Percentiles rank a stretch among this genome's conserved stretches.
phyloP scores from a whole-genome alignment of 1,140 invertebrate species.

The Camponotus vicinus region DNA sequence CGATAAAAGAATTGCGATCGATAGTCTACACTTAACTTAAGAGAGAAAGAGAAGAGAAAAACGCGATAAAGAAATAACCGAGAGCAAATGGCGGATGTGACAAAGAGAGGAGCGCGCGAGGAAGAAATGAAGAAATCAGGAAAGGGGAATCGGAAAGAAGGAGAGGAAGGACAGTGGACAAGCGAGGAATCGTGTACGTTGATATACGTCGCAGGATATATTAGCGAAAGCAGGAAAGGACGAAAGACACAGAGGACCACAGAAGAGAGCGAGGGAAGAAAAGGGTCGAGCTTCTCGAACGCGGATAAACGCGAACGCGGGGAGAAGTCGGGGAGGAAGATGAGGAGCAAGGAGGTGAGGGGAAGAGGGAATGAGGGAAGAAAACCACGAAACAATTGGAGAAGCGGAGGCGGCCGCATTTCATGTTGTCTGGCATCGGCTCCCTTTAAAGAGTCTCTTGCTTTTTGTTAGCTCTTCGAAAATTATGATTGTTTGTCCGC shows the following conservation, averaged over 20 bases:
- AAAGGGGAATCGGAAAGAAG: conserved; percentile 47
- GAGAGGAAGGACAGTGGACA: not conserved
- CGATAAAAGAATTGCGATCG: not conserved
- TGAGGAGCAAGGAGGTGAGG: not conserved
- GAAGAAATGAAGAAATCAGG: conserved; percentile 65
- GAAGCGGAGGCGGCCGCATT: conserved; percentile 84
- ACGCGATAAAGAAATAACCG: not conserved
- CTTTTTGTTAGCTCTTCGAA: conserved; percentile 84
- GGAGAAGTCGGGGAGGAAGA: not conserved
- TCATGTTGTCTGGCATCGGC: conserved; percentile 82
- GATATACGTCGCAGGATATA: conserved; percentile 60
- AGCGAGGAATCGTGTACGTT: conserved; percentile 47
- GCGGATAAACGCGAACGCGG: conserved; percentile 10
- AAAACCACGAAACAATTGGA: conserved; percentile 85
- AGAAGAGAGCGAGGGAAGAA: conserved; percentile 34
- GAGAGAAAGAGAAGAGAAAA: not conserved
- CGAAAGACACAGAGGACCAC: not conserved
- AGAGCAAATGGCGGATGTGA: not conserved
- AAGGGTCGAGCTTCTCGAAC: conserved; percentile 36
- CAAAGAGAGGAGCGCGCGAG: not conserved
- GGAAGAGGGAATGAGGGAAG: conserved; percentile 56
- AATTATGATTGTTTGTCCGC: conserved; percentile 86
- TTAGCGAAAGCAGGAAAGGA: conserved; percentile 49
- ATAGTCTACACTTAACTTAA: not conserved
- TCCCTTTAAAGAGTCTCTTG: conserved; percentile 83